Base-by-base conservation (phyloP, 1,140 invertebrate genomes). In the Drosophila sturtevanti region DNA sequence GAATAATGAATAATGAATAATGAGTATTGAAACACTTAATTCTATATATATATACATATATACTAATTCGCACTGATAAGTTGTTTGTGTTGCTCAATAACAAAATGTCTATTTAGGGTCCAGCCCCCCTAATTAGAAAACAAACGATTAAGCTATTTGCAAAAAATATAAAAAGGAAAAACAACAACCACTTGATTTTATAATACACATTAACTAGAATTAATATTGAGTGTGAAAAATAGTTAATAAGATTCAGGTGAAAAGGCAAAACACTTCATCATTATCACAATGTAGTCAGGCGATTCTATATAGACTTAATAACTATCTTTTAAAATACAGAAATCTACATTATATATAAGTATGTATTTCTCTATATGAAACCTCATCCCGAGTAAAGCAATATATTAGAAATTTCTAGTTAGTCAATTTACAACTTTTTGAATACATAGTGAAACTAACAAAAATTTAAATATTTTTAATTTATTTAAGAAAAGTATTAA, bases 1-100 rank as follows among this genome's bases (percentile, higher is more conserved):
- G 73, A 69, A 82, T 74, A 55, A 38, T 48, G 41, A 63, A 65
- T 61, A n/a, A n/a, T 54, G 73, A 69, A 82, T 74, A 55, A 38
- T 48, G 41, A 63, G 62, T 61, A 69, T 34, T 48, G 54, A 75
- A 61, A 61, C 12, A 68, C 24, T 63, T n/a, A 21, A 31, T 12
- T 9, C 37, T 21, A 4, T 14, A 48, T 22, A 62, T 16, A 48
- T 14, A 12, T 58, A 22, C 34, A 62, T 16, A 48, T 14, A 12
- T 58, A 22, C 34, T 11, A 52, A 4, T 34, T 62, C 14, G 18
- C 51, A 59, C 62, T 74, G 72, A 74, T 74, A 74, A 41, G 63
- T 16, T 9, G 34, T 6, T 16, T 9, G 34, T 6, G 3, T 31
- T 31, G 16, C 0, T 56, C 27, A 31, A 31, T 56, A 18, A 31